phyloP scores from a whole-genome alignment of 35 echinoderm and acorn worm genomes.

The Chiridota heheva region DNA sequence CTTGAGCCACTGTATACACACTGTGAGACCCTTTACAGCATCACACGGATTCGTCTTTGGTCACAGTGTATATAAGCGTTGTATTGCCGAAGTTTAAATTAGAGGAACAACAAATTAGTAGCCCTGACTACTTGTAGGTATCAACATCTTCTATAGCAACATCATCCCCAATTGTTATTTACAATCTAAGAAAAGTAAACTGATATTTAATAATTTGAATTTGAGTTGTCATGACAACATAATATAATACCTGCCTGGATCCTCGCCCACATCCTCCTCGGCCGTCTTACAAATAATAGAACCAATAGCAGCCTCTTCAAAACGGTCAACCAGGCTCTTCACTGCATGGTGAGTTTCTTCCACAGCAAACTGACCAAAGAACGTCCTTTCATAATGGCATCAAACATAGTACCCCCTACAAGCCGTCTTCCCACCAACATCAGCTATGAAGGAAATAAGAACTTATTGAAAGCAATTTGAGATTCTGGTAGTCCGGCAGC shows the following conservation, averaged over 20 bases:
- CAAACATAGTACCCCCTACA: not conserved
- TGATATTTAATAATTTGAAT: not conserved
- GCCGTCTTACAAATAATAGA: conserved; percentile 28
- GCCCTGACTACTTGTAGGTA: not conserved
- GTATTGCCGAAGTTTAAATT: not conserved
- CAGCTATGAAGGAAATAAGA: not conserved
- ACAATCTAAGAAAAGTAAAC: not conserved
- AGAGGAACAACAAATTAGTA: not conserved
- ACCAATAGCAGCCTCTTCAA: conserved; percentile 28
- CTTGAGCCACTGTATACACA: no score
- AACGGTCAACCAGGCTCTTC: not conserved
- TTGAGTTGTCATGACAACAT: no score
- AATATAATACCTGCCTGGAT: conserved; percentile 1
- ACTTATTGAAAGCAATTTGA: no score
- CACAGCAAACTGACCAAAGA: conserved; percentile 42
- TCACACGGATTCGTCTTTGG: no score
- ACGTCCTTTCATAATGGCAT: conserved; percentile 34
- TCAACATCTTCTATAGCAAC: not conserved
- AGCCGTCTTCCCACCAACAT: conserved; percentile 17
- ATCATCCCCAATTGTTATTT: no score
- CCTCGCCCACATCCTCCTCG: conserved; percentile 48
- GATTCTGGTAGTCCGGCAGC: no score
- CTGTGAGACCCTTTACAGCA: no score
- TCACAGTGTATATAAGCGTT: not conserved
- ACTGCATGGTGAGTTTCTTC: not conserved